Evolutionary conservation across 2,797 vertebrate species (phyloP), one percentile per base, ranked within the genome.

Genomic region (Helostoma temminkii): DNA sequence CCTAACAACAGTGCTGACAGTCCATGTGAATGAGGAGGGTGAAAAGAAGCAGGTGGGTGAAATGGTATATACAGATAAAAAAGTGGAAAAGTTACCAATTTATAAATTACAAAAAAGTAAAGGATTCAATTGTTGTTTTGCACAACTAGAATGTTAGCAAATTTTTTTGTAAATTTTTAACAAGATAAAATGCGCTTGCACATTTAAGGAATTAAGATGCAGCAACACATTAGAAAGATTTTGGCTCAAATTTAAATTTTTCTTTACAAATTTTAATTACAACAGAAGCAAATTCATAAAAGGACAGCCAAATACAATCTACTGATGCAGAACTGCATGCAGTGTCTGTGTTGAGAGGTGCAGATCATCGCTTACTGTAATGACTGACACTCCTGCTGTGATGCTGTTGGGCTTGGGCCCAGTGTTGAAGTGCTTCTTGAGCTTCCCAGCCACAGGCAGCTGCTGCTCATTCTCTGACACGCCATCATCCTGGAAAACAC

Each of bases 341-440:
- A 41, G 37, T 30, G 24, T 65, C 26, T 19, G 57, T 41, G 37
- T 57, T 62, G 6, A 47, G 6, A 49, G 39, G 39, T 75, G 54
- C 12, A 49, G 24, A 37, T 63, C 46, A 41, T 47, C 39, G n/a
- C 97, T 97, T 96, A 99, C 98, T 93, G 96, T 95, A 92, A 99
- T 96, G 88, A 99, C 95, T 65, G 96, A 97, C 76, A 99, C 97
- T 88, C 98, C 98, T 14, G 98, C 97, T 12, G 96, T 83, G 5
- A 94, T 97, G 94, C 91, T 96, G 87, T 91, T 95, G 19, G 93
- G 93, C 78, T 97, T 98, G 42, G 96, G 95, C 55, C 95, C 93
- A 1, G 94, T 95, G 91, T 98, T 97, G 90, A 99, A 99, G 89
- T 99, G 96, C 86, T 99, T 98, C 94, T 96, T 97, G 86, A 99